phyloP scores from a whole-genome alignment of 2,113 vertebrate genomes.

The Tupaia tana region DNA sequence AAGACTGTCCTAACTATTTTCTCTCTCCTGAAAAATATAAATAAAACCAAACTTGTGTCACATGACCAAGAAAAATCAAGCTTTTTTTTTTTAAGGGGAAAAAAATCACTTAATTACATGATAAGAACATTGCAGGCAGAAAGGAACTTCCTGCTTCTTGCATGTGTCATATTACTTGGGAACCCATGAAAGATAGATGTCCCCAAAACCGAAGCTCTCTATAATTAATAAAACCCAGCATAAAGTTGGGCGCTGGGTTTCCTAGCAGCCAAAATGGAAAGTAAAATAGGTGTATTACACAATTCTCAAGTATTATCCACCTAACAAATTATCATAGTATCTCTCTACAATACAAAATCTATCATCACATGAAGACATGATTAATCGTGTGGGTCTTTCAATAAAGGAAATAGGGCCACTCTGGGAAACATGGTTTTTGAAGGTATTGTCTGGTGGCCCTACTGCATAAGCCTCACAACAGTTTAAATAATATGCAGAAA shows the following conservation, averaged over 20 bases:
- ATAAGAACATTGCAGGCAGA: background rate
- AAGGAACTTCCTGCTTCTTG: background rate
- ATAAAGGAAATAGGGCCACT: background rate
- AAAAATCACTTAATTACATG: background rate
- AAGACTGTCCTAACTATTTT: background rate
- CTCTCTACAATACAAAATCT: background rate
- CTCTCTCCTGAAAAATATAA: background rate
- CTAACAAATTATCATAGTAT: background rate
- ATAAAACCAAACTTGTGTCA: background rate
- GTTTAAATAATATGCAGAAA: background rate
- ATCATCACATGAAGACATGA: background rate
- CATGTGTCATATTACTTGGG: background rate
- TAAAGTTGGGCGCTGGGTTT: conserved; percentile 14
- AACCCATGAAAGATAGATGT: background rate
- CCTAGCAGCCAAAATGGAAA: background rate
- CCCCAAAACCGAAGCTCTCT: background rate
- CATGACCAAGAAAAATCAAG: background rate
- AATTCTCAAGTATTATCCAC: background rate
- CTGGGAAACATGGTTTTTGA: background rate
- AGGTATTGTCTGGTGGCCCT: background rate
- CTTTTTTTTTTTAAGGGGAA: background rate
- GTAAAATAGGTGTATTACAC: background rate
- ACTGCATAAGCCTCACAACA: background rate
- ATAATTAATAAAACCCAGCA: background rate
- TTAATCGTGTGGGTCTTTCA: background rate